Evolutionary conservation across 2,888 invertebrate genomes (phyloP), one percentile per base, ranked within the genome.

Genomic region (Balanococcus diminutus): DNA sequence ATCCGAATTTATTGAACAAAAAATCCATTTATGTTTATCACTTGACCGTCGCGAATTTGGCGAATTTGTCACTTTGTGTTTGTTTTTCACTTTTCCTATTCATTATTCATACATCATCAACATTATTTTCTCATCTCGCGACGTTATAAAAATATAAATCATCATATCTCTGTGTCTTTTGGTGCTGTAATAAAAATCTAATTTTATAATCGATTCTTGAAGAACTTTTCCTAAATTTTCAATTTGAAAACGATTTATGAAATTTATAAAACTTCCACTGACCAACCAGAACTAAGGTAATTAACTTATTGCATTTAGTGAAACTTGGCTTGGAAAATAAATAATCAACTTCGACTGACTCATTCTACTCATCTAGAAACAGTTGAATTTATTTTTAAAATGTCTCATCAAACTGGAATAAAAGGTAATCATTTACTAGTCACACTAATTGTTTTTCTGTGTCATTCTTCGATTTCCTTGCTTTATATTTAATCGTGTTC

Each of bases 361-460:
- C 56, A n/a, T 19, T 22, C 9, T 19, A 22, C 1, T 56, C 2
- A 22, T 56, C 14, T 9, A 9, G 56, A 22, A 56, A 22, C 8
- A 56, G 1, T 1, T 8, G n/a, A 22, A 14, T 56, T 19, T 11
- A 5, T 19, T 56, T 3, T 22, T 0, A 56, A 22, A 19, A 96
- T 96, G 96, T 96, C 96, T 89, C 96, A 96, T 90, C 96, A 96
- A 92, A 96, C 96, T 19, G 96, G 96, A 90, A 96, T 96, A 88
- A 94, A 94, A 93, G 95, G 96, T 96, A 91, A 88, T 87, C 25
- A 4, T 82, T 39, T 84, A 31, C 14, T 6, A 2, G 0, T 28
- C 8, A 16, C n/a, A n/a, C n/a, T n/a, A 51, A 2, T 51, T 16
- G 28, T 16, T 46, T 25, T 39, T 81, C 31, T 5, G 22, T 22